These are phyloP conservation scores for Cosmopolites sordidus DNA, from an alignment of 2,888 invertebrate genomes.

Conservation along the genomic window DNA sequence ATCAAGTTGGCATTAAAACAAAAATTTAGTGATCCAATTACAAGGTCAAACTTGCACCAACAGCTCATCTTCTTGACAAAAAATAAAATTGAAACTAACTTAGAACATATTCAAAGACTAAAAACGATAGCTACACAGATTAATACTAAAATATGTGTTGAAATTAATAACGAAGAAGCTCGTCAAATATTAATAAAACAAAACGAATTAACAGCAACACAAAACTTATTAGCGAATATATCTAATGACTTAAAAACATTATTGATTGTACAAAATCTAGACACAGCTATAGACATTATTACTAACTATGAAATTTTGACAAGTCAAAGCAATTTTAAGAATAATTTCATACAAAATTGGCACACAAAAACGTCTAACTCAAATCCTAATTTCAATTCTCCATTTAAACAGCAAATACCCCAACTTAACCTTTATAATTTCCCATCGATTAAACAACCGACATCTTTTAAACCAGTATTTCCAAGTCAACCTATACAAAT, in stretches of 20 bases:
- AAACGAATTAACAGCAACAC: constrained; percentile 12
- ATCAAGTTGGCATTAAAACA: too few species aligned
- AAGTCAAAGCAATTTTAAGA: constrained; percentile 7
- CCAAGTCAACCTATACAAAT: too few species aligned
- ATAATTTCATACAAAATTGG: neutral
- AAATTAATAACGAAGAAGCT: constrained; percentile 3
- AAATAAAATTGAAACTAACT: too few species aligned
- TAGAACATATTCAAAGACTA: too few species aligned
- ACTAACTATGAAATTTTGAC: constrained; percentile 11
- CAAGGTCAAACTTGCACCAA: constrained; percentile 4
- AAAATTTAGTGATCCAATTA: too few species aligned
- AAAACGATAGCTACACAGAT: neutral
- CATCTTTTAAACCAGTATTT: too few species aligned
- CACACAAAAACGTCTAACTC: too few species aligned
- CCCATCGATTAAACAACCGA: too few species aligned
- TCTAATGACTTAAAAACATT: constrained; percentile 8
- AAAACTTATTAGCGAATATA: constrained; percentile 10
- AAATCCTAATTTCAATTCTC: too few species aligned
- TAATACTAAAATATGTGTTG: constrained; percentile 7
- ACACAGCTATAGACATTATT: constrained; percentile 9
- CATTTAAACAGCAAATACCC: too few species aligned
- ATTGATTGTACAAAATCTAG: constrained; percentile 9
- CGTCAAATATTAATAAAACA: constrained; percentile 1
- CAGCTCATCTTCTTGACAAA: constrained; percentile 7
- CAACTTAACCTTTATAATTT: too few species aligned